Base-by-base conservation (phyloP, 2,797 vertebrate genomes). In the Brachyalestes nurse region DNA sequence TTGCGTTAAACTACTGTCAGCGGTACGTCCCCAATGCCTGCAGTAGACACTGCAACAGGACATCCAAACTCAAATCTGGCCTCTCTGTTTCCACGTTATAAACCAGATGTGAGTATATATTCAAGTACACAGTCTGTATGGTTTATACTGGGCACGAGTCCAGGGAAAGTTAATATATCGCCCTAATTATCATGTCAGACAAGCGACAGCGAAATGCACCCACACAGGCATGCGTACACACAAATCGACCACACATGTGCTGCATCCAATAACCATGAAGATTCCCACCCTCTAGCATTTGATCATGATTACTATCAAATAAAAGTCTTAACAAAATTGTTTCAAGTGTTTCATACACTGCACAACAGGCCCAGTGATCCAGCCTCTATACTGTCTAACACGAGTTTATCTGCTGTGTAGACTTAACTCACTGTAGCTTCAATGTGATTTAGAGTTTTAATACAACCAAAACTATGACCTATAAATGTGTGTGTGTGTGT, bases 231-330 rank as follows among this genome's bases (percentile, higher is more conserved):
- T 6, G 6, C 42, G 10, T 0, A 70, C 66, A 60, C 66, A 71
- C 12, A 62, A 79, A 72, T 79, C 23, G 6, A 57, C 76, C 55
- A 77, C 53, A 82, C 49, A 76, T 61, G 23, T 28, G 23, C 60
- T 14, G 60, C 60, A 14, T 21, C 60, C 12, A 25, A 23, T 8
- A n/a, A 53, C 13, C 0, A 1, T 28, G 1, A 23, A 42, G 17
- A 69, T 69, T 42, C 66, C 66, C 42, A 38, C 8, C 38, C 40
- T 69, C n/a, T 16, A 14, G 40, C n/a, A 69, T 21, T 25, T 69
- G 66, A 23, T 45, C 13, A 67, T 34, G 51, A 70, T 42, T 34
- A 62, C 69, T 69, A 55, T 3, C 3, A 28, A 28, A 28, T 28
- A 28, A 28, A 67, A 75, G n/a, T 40, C n/a, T 40, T 38, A n/a